A percentile compares a stretch with the other conserved stretches of the same genome.
These are phyloP conservation scores for Nymphalis io DNA, from an alignment of 1,140 invertebrate species.

Conservation along the genomic window DNA sequence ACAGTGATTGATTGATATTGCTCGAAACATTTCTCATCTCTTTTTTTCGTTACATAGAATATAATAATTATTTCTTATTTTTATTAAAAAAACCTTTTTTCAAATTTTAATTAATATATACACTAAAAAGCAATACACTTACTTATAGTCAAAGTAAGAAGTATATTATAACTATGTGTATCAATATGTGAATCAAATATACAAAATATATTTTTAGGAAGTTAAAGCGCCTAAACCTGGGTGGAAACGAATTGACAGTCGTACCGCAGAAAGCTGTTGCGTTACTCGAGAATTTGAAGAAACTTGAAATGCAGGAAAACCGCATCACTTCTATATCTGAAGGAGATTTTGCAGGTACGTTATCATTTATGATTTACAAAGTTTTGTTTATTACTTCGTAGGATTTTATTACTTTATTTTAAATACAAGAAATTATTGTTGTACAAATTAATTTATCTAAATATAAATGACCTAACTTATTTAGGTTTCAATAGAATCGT, in stretches of 20 bases:
- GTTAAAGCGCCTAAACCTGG: slow-evolving; percentile 91
- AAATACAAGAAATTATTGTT: no score
- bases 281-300: slow-evolving; percentile 89
- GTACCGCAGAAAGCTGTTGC: slow-evolving; percentile 90
- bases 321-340: slow-evolving; percentile 87
- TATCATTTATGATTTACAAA: neutral
- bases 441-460: no score
- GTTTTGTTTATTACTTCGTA: no score
- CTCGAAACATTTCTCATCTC: neutral
- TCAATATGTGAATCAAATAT: no score
- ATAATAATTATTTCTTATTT: neutral
- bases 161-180: no score
- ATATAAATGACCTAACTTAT: no score
- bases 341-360: slow-evolving; percentile 90
- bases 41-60: neutral
- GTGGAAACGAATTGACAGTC: slow-evolving; percentile 88
- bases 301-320: slow-evolving; percentile 94
- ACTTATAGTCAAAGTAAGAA: no score
- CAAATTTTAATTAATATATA: no score
- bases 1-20: neutral
- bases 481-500: no score
- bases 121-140: no score
- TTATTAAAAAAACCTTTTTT: no score
- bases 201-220: slow-evolving; percentile 82
- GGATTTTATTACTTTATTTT: no score